Evolutionary conservation across 1,140 invertebrate genomes (phyloP).

Genomic region (Akabosia matsudoensis): DNA sequence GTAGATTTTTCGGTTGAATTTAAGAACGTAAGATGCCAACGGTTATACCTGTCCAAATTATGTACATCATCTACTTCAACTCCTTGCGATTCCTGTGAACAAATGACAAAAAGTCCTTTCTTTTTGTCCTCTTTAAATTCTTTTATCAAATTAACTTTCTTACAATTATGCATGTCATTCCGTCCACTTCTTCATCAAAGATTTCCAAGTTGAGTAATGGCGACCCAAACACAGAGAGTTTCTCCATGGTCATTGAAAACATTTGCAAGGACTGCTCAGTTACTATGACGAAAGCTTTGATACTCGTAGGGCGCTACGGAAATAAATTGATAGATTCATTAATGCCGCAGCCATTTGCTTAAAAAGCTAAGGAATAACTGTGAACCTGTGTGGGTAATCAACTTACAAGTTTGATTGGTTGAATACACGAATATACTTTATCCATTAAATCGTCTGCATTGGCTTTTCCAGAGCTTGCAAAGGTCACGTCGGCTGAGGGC

Average conservation of each 20-base stretch:
- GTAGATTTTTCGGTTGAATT: not conserved
- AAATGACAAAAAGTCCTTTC: not conserved
- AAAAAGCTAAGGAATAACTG: not conserved
- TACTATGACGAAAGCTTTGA: not conserved
- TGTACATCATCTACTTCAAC: not conserved
- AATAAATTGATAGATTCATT: not conserved
- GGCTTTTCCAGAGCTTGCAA: not conserved
- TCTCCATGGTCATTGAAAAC: not conserved
- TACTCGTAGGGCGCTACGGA: not conserved
- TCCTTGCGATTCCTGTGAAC: not conserved
- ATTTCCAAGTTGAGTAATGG: slow-evolving; percentile 2
- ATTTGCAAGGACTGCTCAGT: not conserved
- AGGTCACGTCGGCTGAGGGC: not conserved
- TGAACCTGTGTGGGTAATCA: not conserved
- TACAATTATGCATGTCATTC: not conserved
- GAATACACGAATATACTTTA: not conserved
- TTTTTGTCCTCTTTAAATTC: not conserved
- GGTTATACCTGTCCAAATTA: not conserved
- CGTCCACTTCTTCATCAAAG: not conserved
- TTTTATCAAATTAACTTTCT: not conserved
- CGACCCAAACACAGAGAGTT: not conserved
- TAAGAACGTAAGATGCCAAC: slow-evolving; percentile 7
- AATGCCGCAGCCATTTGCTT: not conserved
- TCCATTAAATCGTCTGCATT: not conserved
- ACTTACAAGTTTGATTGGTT: not conserved